Conservation (phyloP, 2,113 vertebrate genomes). For the Limanda limanda region DNA sequence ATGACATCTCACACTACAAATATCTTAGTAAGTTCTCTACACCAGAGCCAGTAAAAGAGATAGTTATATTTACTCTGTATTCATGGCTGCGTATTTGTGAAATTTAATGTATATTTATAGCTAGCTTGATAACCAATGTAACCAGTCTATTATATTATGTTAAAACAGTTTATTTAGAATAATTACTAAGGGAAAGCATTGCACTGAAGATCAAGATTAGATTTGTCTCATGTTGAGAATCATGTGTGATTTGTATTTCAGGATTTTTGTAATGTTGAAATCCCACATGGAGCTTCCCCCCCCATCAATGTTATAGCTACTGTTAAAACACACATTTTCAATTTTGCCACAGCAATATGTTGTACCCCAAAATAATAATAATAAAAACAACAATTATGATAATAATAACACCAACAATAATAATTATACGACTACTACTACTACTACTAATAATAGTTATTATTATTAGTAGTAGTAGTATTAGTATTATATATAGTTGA, state of each 20-base stretch:
- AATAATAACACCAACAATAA: too few species aligned
- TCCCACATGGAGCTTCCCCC: too few species aligned
- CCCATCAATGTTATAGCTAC: too few species aligned
- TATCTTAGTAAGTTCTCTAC: not conserved
- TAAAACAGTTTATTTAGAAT: not conserved
- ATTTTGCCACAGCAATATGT: too few species aligned
- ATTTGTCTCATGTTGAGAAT: too few species aligned
- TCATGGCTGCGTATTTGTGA: not conserved
- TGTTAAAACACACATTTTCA: not conserved
- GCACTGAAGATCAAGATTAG: not conserved
- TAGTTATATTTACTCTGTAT: not conserved
- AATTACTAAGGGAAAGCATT: not conserved
- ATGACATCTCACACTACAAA: slow-evolving; percentile 13
- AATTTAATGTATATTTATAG: not conserved
- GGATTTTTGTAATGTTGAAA: not conserved
- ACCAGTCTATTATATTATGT: not conserved
- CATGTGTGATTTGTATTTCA: not conserved
- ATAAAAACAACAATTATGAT: too few species aligned
- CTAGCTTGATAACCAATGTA: too few species aligned
- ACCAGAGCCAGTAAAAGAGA: not conserved
- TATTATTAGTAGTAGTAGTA: too few species aligned
- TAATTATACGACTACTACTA: too few species aligned
- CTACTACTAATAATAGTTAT: too few species aligned
- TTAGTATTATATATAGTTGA: too few species aligned
- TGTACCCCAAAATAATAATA: too few species aligned